Evolutionary conservation across 92 coral and sea anemone genomes (phyloP), one percentile per base, ranked within the genome.

Genomic region (Umimayanthus chanpuru): DNA sequence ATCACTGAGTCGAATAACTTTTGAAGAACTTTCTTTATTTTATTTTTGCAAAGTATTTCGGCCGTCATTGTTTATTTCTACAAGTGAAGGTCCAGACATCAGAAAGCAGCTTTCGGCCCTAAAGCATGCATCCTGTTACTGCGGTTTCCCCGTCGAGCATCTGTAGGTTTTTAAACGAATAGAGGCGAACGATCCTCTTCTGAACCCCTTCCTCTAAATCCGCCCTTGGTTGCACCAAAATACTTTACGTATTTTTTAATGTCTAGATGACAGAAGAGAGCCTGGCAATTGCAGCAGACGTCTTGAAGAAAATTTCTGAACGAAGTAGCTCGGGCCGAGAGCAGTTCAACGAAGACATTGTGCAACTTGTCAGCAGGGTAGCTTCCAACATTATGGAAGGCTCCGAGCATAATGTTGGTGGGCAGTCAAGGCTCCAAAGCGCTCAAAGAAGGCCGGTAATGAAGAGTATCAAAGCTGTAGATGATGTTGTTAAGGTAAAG

Each of bases 301-400:
- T 89, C 15, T 4, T 89, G 7, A 55, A 26, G 61, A 81, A 81
- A 78, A 85, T 89, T 50, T 76, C 85, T 8, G 85, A 89, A 68
- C 79, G 66, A 4, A 86, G 77, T 47, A 47, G 70, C 4, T 5
- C 65, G 40, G 89, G 88, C 32, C 44, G 78, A n/a, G 74, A 58
- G 41, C 76, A 65, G 73, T 75, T 81, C 16, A 86, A 58, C 28
- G 89, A 81, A 10, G 81, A 86, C 50, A 66, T 85, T 9, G 76
- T 92, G 23, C 47, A 89, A 20, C 74, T 92, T 23, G 86, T 92
- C 7, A 78, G 92, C 65, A 86, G 56, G 81, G 40, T 86, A 53
- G 71, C 92, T 41, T 89, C 94, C 25, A 92, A 92, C 55, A 61
- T 92, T 15, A 2, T 92, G n/a, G 79, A 88, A 70, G 68, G 81